Evolutionary conservation across 2,797 vertebrate species (phyloP).

Genomic region (Pangasius larnaudii): DNA sequence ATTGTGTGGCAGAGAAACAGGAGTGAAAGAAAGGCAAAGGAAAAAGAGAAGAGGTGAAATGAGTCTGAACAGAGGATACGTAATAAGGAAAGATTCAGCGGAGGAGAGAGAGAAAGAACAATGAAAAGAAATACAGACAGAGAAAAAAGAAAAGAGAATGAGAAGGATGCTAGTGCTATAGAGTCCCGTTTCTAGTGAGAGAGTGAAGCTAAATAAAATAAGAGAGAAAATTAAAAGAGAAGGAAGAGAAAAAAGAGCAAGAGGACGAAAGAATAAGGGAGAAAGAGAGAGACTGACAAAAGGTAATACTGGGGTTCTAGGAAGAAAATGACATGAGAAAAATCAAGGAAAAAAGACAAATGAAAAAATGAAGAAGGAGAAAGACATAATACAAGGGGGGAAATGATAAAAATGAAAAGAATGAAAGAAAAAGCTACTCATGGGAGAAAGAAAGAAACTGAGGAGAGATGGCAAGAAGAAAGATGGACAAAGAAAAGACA

Average conservation of each 20-base stretch:
- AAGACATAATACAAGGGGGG: background rate
- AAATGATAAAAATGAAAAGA: background rate
- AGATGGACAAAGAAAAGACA: background rate
- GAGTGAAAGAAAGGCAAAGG: background rate
- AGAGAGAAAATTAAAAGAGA: background rate
- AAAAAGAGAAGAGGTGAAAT: background rate
- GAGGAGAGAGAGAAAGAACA: constrained; percentile 49
- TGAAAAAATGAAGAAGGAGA: background rate
- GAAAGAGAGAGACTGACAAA: background rate
- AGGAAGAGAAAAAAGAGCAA: background rate
- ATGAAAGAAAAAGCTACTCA: background rate
- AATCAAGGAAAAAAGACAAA: background rate
- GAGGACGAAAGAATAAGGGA: background rate
- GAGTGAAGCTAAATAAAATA: background rate
- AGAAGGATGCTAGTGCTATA: too few relatives aligned
- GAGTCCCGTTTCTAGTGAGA: background rate
- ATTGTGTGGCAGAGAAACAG: background rate
- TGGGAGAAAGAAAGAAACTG: background rate
- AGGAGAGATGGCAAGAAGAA: background rate
- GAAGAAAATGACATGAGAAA: background rate
- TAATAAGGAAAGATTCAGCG: constrained; percentile 56
- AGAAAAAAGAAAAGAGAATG: background rate
- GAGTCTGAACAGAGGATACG: background rate
- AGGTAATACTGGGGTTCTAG: background rate
- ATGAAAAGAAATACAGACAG: background rate